Evolutionary conservation across 2,113 vertebrate genomes (phyloP), one percentile per base, ranked within the genome.

Genomic region (Leucopsar rothschildi): DNA sequence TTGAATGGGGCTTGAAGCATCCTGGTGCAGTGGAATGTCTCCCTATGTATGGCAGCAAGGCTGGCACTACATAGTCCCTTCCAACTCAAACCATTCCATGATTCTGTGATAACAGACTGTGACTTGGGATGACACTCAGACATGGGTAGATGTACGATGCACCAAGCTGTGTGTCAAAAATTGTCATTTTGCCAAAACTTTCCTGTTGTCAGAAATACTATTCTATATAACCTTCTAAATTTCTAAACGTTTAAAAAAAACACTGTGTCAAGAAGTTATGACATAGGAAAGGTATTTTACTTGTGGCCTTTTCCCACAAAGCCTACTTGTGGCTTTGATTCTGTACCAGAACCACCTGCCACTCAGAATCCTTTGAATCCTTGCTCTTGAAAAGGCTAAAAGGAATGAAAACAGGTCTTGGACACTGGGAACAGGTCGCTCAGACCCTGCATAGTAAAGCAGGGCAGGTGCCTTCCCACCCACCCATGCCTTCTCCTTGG

Each of bases 221-320:
- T 50, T 33, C 37, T 8, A 0, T 29, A 25, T 56, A 9, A 44
- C 12, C 47, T 35, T 56, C 42, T 47, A 8, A 13, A 42, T 33
- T 83, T 70, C 57, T 8, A 15, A 77, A 50, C 9, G 1, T 59
- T 15, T 0, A 20, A 50, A 18, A 27, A n/a, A 53, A 31, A 10
- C 29, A n/a, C 22, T 0, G 0, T 63, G 35, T 49, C 63, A 69
- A 47, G 24, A 68, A 33, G 17, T 49, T 18, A 55, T 37, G 24
- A 14, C 23, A 15, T 25, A 39, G 50, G 45, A 64, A 23, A 44
- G 64, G 5, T 33, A 15, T 37, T 73, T 55, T 20, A 35, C 7
- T 44, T 17, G 31, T 33, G 45, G 7, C 52, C 16, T 63, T 73
- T 70, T 56, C 25, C 84, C 39, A 22, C 15, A 33, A 63, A 83